Base-by-base conservation (phyloP, 2,113 vertebrate species). In the Alaudala cheleensis region DNA sequence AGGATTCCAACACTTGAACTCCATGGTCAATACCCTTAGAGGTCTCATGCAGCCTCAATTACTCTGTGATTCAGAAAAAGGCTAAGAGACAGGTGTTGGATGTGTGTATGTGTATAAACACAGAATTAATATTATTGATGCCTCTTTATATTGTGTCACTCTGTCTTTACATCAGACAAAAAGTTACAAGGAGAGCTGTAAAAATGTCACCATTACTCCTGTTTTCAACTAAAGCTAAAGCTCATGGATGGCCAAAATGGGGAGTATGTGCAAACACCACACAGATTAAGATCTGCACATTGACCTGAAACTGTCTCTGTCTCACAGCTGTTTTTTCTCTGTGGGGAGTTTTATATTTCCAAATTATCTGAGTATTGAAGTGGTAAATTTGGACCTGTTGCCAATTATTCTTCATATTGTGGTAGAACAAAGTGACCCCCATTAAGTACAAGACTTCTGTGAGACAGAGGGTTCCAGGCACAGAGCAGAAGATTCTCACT, bases 1-100 rank as follows among this genome's bases (percentile, higher is more conserved):
- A 37, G 37, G 37, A 37, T 37, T 37, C 37, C 37, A 37, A 10
- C 37, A 37, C 8, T 4, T 54, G 54, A 45, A 60, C 29, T 40
- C 0, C 0, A 31, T 25, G 24, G 5, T 28, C 19, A 19, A 5
- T 11, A 10, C 5, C 40, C 45, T 11, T 20, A 7, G 12, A 60
- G 4, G 3, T 51, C 23, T 45, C 53, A 29, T 53, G 39, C 47
- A 76, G 24, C 7, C 29, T 69, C 54, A 47, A 34, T 34, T 21
- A 34, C 58, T 21, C 24, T 67, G 9, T 51, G 19, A n/a, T 49
- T 92, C 50, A 72, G 34, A 37, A 65, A 29, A 51, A 44, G 4
- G 19, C 22, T 31, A 12, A 10, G 39, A 61, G 85, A 67, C 2
- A 1, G 6, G 3, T 33, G 29, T 26, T 29, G 37, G 10, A 37